Conservation (phyloP, 1,140 invertebrate species). For the Drosophila nikananu region DNA sequence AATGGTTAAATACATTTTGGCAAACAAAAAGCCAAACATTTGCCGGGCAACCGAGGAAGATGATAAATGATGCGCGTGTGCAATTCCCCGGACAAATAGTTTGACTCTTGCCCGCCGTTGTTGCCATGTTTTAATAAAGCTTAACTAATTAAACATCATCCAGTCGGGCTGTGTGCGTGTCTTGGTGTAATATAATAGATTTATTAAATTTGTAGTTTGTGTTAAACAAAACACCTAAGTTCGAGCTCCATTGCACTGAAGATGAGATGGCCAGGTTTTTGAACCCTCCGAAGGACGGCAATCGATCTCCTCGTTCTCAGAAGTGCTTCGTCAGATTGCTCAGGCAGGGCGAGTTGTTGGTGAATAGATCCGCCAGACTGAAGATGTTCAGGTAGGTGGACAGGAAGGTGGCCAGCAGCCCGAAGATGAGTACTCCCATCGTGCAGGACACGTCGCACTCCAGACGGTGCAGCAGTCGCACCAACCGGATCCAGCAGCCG, state of each 20-base stretch:
- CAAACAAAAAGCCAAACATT: conserved; percentile 61
- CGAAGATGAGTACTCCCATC: conserved; percentile 77
- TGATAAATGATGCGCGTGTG: conserved; percentile 80
- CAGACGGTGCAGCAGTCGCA: conserved; percentile 58
- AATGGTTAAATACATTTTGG: conserved; percentile 47
- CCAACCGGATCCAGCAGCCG: conserved; percentile 60
- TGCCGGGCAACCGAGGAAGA: conserved; percentile 63
- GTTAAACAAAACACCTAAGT: conserved; percentile 72
- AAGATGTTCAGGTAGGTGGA: conserved; percentile 82
- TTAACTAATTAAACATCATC: conserved; percentile 75
- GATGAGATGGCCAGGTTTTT: conserved; percentile 52
- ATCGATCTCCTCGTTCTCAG: conserved; percentile 25
- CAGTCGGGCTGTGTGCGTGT: conserved; percentile 48
- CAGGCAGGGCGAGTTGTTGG: conserved; percentile 77
- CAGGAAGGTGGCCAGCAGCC: conserved; percentile 75
- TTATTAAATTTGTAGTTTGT: conserved; percentile 77
- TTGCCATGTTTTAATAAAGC: conserved; percentile 80
- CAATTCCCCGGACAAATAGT: conserved; percentile 69
- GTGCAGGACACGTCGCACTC: conserved; percentile 75
- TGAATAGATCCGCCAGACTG: conserved; percentile 66
- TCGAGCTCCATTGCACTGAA: conserved; percentile 49
- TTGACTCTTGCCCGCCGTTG: conserved; percentile 29
- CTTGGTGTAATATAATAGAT: conserved; percentile 66
- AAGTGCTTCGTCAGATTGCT: conserved; percentile 63
- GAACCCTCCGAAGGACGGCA: conserved; percentile 67